Evolutionary conservation across 2,113 vertebrate genomes (phyloP).

Genomic region (Forbesichthys agassizii): DNA sequence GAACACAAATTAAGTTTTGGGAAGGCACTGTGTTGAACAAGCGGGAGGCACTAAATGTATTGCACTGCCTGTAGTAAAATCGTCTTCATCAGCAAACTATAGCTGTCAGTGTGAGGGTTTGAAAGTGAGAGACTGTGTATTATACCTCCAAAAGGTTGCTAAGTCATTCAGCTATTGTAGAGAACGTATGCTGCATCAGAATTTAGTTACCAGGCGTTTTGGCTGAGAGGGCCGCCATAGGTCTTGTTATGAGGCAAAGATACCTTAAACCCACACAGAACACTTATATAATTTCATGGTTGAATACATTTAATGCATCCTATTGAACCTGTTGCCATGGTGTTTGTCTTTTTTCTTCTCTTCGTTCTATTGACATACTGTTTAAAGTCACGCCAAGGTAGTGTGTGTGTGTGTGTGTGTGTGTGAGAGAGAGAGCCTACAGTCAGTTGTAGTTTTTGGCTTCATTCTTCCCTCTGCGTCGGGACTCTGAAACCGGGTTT

Average conservation of each 20-base stretch:
- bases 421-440: neutral
- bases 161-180: too few relatives aligned
- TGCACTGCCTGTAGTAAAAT: neutral
- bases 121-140: too few relatives aligned
- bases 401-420: neutral
- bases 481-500: constrained; percentile 15
- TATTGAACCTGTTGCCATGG: neutral
- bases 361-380: constrained; percentile 41
- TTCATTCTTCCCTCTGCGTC: constrained; percentile 23
- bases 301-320: constrained; percentile 1
- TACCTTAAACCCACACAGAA: neutral
- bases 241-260: neutral
- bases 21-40: too few relatives aligned
- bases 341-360: neutral
- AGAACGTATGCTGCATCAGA: too few relatives aligned
- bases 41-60: neutral
- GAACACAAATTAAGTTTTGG: too few relatives aligned
- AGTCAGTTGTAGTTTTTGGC: constrained; percentile 5
- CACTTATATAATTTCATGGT: neutral
- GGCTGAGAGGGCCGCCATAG: neutral
- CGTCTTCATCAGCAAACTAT: neutral
- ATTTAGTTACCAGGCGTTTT: neutral
- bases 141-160: too few relatives aligned
- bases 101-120: too few relatives aligned
- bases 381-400: neutral